Evolutionary conservation across 2,113 vertebrate species (phyloP).

Genomic region (Nycticorax nycticorax): DNA sequence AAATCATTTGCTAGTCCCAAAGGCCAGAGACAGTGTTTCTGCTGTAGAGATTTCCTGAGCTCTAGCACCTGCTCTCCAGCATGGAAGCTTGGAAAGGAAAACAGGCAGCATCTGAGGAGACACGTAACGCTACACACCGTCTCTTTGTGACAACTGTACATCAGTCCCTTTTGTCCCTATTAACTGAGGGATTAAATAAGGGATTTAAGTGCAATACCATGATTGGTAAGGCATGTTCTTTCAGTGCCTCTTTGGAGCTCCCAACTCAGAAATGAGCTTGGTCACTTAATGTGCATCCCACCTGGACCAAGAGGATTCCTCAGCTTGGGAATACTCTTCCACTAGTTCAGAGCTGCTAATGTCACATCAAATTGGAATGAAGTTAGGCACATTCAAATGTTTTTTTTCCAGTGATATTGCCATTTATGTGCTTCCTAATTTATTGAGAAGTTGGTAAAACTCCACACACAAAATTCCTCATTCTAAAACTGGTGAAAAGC

Average conservation of each 20-base stretch:
- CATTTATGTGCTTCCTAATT: neutral
- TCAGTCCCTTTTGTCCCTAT: neutral
- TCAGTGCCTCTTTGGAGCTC: neutral
- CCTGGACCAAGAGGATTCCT: neutral
- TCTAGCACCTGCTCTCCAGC: conserved; percentile 18
- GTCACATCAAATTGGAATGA: neutral
- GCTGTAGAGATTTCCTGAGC: neutral
- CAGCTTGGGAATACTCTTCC: neutral
- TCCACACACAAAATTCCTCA: neutral
- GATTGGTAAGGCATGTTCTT: neutral
- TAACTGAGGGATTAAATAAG: neutral
- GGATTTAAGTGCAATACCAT: neutral
- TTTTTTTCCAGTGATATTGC: neutral
- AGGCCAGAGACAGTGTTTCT: conserved; percentile 36
- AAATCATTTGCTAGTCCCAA: conserved; percentile 55
- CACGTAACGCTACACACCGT: neutral
- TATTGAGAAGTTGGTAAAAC: neutral
- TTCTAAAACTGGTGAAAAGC: neutral
- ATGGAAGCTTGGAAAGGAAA: conserved; percentile 8
- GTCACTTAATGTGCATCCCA: neutral
- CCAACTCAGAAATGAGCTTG: neutral
- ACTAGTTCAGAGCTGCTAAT: neutral
- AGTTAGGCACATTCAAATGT: neutral
- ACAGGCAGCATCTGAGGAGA: neutral
- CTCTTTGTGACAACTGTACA: neutral